Percentiles rank a stretch among this genome's conserved stretches.
Evolutionary conservation across 2,797 vertebrate genomes (phyloP).

Genomic region (Pygocentrus nattereri): DNA sequence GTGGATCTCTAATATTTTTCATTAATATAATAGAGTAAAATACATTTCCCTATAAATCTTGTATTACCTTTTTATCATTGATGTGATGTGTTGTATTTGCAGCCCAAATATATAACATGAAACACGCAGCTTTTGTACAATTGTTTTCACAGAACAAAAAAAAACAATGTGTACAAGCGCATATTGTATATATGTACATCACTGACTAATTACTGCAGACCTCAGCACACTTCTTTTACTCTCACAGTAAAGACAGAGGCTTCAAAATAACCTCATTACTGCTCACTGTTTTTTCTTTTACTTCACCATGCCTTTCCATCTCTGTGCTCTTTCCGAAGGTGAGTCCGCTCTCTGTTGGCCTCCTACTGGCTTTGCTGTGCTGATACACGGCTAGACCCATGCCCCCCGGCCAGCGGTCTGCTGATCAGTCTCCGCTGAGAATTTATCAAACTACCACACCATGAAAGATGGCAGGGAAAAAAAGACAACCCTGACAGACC

Average conservation of each 20-base stretch:
- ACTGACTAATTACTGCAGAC: background rate
- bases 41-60: no score
- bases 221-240: background rate
- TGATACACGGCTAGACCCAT: slow-evolving; percentile 20
- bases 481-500: background rate
- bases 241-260: background rate
- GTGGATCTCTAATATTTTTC: no score
- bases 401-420: slow-evolving; percentile 11
- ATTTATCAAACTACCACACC: slow-evolving; percentile 43
- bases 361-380: slow-evolving; percentile 37
- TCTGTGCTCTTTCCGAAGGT: slow-evolving; percentile 21
- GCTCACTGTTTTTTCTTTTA: background rate
- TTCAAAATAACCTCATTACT: slow-evolving; percentile 28
- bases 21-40: no score
- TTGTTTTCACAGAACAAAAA: no score
- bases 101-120: no score
- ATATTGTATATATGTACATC: background rate
- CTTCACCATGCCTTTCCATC: slow-evolving; percentile 1
- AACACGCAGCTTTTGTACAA: no score
- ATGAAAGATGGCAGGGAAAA: slow-evolving; percentile 24
- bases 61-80: no score
- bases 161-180: no score
- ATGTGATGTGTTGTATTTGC: no score
- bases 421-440: slow-evolving; percentile 13
- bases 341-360: background rate